Evolutionary conservation across 2,113 vertebrate genomes (phyloP), one percentile per base, ranked within the genome.

Genomic region (Cichladusa arquata): DNA sequence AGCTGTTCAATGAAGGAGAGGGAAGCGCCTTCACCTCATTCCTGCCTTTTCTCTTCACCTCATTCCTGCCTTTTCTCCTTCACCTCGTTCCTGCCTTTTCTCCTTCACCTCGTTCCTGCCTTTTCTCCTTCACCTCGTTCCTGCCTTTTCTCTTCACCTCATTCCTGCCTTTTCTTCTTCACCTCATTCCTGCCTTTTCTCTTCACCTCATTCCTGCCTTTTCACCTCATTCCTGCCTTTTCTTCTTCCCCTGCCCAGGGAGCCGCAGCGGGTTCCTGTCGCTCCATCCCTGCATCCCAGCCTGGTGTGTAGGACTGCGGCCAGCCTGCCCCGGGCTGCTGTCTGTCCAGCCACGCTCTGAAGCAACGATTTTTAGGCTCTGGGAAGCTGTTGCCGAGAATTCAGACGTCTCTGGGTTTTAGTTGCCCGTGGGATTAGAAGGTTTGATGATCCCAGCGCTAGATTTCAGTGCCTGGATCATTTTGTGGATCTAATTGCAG

Each of bases 291-390:
- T 4, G 25, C 19, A 2, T 17, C 36, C 40, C 20, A 6, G 31
- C 24, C 2, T 0, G 42, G 34, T 4, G 67, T 31, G 50, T 6
- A 6, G 38, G 29, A 9, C 26, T 33, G 13, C 3, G 48, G 67
- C 6, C 91, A 31, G 25, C 31, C 81, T 0, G 42, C 34, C 20
- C 2, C 19, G 9, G 29, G 62, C 47, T 19, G 31, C 15, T 8
- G 4, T 10, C 57, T 44, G 38, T 1, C 56, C 24, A 9, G 38
- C 17, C 20, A 16, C 1, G 2, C 80, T 66, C 50, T 3, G 1
- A 7, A 77, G 19, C 12, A 17, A 14, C 10, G 20, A 0, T 0
- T 23, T 31, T 76, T 13, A 19, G 53, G 45, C 44, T 76, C 45
- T 7, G 19, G n/a, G 58, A 69, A 72, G 33, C 19, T 3, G 0